Evolutionary conservation across 2,888 invertebrate genomes (phyloP), one percentile per base, ranked within the genome.

Genomic region (Erpobdella octoculata): DNA sequence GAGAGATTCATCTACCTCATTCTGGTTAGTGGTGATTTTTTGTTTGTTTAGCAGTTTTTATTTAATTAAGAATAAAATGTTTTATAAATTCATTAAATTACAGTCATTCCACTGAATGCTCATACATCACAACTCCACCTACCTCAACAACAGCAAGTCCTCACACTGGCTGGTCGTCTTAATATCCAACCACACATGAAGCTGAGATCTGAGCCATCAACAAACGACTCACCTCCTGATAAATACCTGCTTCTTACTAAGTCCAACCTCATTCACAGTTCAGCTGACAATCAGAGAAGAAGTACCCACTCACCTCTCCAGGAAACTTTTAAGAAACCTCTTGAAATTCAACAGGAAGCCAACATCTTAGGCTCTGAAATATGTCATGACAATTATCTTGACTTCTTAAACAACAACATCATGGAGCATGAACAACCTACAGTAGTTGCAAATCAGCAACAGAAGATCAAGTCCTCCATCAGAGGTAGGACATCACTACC

Each of bases 341-440:
- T n/a, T 2, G n/a, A 21, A 33, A 35, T 28, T 33, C 33, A 33
- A 33, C n/a, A 62, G 21, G 25, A 46, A 18, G 28, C 31, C 25
- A 28, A 33, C 67, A 41, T 38, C 28, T 9, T 25, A 21, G 28
- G 25, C 46, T 36, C 33, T 0, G 37, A 65, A 37, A 36, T 36
- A 8, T 37, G 37, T 36, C 25, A 36, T 36, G 37, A 65, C 36
- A 65, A n/a, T 25, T 21, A 35, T 36, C 21, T 36, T 9, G 28
- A 67, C 31, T 46, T 38, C 6, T 46, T 28, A 28, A 67, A 41
- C 67, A 67, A 38, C 67, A 67, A 67, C 46, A 28, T 18, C 3
- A 41, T 38, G 31, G 31, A n/a, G n/a, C n/a, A n/a, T n/a, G n/a
- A n/a, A n/a, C n/a, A n/a, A n/a, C n/a, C n/a, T n/a, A n/a, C n/a